Conservation (phyloP, 2,888 invertebrate species). For the Biston stratarius region DNA sequence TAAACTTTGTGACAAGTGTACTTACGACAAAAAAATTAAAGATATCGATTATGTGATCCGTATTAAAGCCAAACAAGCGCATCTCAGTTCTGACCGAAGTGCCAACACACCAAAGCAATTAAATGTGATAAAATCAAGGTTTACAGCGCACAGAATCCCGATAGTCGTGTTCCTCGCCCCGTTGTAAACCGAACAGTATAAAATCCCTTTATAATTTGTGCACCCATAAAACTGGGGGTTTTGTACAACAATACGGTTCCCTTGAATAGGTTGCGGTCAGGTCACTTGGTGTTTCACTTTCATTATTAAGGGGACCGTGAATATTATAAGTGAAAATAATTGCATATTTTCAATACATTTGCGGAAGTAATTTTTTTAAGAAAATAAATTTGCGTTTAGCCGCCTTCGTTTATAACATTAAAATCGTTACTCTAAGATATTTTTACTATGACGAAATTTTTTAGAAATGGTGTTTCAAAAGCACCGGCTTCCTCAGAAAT, state of each 20-base stretch:
- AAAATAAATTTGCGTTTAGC: too few species aligned
- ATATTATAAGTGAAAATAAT: too few species aligned
- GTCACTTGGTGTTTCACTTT: not conserved
- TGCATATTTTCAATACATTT: too few species aligned
- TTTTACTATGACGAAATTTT: too few species aligned
- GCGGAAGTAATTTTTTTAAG: too few species aligned
- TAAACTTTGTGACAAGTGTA: too few species aligned
- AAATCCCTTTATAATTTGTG: slow-evolving; percentile 47
- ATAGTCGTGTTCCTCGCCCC: slow-evolving; percentile 51
- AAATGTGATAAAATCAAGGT: slow-evolving; percentile 76
- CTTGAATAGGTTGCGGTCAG: slow-evolving; percentile 32
- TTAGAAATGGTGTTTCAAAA: too few species aligned
- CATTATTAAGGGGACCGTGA: not conserved
- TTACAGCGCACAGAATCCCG: slow-evolving; percentile 71
- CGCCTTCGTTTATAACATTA: too few species aligned
- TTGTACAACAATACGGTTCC: slow-evolving; percentile 36
- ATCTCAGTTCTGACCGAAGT: slow-evolving; percentile 42
- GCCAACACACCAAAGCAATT: slow-evolving; percentile 62
- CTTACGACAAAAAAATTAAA: too few species aligned
- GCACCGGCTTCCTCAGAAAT: too few species aligned
- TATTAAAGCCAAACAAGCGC: slow-evolving; percentile 22
- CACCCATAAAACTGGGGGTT: slow-evolving; percentile 45
- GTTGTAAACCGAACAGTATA: slow-evolving; percentile 48
- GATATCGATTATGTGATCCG: not conserved
- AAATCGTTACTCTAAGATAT: too few species aligned